Base-by-base conservation (phyloP, 2,888 invertebrate species). In the Aphrophora alni region DNA sequence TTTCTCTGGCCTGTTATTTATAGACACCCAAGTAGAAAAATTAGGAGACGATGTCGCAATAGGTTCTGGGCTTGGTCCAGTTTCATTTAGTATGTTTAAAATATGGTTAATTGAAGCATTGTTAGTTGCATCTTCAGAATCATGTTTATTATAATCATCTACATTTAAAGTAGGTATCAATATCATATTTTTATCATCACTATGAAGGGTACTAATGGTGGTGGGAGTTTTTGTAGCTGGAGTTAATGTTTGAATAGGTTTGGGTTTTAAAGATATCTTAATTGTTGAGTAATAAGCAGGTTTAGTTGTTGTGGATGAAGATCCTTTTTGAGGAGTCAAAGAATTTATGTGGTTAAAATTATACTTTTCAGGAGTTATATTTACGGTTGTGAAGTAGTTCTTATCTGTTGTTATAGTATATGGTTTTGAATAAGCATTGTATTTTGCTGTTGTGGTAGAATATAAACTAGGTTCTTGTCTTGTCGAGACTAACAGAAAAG, bases 71-170 rank as follows among this genome's bases (percentile, higher is more conserved):
- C 78, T 82, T 0, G 85, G 82, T 24, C 82, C 82, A 26, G 88
- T 88, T 24, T 88, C 87, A 72, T 89, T 89, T 21, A 90, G 84
- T 74, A 90, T 87, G 0, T 89, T 88, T 38, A 90, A 87, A 14
- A 90, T 90, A 59, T 89, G 89, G 83, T 89, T 88, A 69, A 90
- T 89, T 4, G 86, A 85, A 24, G 82, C 85, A 8, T 83, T 83
- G 74, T 85, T 83, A 7, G 83, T 81, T 25, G 80, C 81, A 33
- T 79, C 80, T 38, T 82, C 80, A 8, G 80, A 68, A 38, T 81
- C 44, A 76, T 38, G 80, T 27, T 78, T 77, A 70, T 68, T 80
- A 24, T 75, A 75, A 73, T 73, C 73, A 5, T 77, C 86, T 26
- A 87, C 86, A 8, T 86, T 87, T 14, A 89, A 87, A 0, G 88